Percentiles rank a stretch among this genome's conserved stretches.
Evolutionary conservation across 2,113 vertebrate species (phyloP).

Genomic region (Agelaius tricolor): DNA sequence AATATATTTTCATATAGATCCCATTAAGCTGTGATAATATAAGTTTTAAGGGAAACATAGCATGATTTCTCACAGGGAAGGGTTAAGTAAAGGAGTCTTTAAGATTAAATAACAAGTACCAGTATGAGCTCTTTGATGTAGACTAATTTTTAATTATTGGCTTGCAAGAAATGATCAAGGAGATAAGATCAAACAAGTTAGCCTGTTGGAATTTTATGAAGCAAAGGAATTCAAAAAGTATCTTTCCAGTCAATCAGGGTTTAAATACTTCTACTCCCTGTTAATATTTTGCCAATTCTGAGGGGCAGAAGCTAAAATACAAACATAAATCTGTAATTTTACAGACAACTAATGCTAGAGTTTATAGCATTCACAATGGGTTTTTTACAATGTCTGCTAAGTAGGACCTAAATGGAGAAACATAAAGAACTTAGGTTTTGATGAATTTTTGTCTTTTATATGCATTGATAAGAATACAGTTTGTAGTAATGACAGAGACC

Average conservation of each 20-base stretch:
- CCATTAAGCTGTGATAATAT: neutral
- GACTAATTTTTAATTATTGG: constrained; percentile 37
- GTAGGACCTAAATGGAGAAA: neutral
- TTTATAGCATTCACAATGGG: neutral
- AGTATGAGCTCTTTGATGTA: constrained; percentile 19
- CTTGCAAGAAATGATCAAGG: neutral
- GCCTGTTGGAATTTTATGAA: neutral
- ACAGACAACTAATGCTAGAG: neutral
- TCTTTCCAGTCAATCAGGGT: neutral
- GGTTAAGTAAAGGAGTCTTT: constrained; percentile 26
- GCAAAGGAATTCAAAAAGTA: neutral
- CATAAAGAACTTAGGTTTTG: neutral
- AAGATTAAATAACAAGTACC: constrained; percentile 3
- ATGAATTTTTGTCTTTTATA: neutral
- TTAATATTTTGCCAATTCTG: neutral
- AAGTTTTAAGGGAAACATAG: neutral
- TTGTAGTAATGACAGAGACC: neutral
- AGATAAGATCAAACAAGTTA: constrained; percentile 39
- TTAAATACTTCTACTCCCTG: neutral
- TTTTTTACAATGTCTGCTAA: neutral
- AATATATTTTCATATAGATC: neutral
- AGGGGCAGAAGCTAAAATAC: neutral
- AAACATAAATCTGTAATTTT: neutral
- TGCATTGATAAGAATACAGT: neutral
- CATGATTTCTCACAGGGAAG: neutral